These are phyloP conservation scores for Halisarca cf. caerulea DNA, from an alignment of 37 sponge, comb jelly and placozoan genomes.

Conservation along the genomic window DNA sequence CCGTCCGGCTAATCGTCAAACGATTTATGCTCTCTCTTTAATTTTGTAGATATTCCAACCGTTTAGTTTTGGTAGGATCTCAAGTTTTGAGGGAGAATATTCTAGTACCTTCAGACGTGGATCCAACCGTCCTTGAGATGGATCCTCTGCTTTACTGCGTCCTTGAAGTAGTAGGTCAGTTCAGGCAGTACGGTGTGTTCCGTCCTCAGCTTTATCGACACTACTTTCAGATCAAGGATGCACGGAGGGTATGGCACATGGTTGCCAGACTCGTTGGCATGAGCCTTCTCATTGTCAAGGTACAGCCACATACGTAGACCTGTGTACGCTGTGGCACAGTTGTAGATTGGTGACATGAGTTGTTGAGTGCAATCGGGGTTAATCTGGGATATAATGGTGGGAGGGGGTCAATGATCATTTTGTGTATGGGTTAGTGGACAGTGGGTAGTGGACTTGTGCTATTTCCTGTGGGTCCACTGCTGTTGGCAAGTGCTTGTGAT, in stretches of 20 bases:
- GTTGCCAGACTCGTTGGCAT: slow-evolving; percentile 6
- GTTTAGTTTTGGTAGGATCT: slow-evolving; percentile 57
- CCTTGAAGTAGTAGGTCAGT: slow-evolving; percentile 52
- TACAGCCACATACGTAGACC: background rate
- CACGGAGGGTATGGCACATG: slow-evolving; percentile 60
- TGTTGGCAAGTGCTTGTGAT: too few species aligned
- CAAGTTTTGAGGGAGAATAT: slow-evolving; percentile 48
- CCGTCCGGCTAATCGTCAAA: background rate
- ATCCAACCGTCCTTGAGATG: slow-evolving; percentile 4
- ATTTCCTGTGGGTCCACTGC: too few species aligned
- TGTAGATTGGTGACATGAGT: too few species aligned
- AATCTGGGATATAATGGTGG: too few species aligned
- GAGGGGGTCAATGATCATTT: too few species aligned
- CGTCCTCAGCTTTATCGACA: slow-evolving; percentile 28
- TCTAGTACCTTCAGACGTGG: background rate
- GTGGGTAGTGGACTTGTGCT: too few species aligned
- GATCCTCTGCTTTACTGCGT: slow-evolving; percentile 46
- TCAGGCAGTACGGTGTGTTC: slow-evolving; percentile 46
- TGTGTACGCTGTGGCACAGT: background rate
- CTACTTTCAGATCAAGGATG: slow-evolving; percentile 46
- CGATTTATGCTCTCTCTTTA: background rate
- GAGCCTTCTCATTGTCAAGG: slow-evolving; percentile 36
- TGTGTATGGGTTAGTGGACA: too few species aligned
- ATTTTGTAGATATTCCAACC: slow-evolving; percentile 49
- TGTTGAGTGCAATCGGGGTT: too few species aligned